Evolutionary conservation across 35 echinoderm and acorn worm genomes (phyloP).

Genomic region (Ophioderma brevispina): DNA sequence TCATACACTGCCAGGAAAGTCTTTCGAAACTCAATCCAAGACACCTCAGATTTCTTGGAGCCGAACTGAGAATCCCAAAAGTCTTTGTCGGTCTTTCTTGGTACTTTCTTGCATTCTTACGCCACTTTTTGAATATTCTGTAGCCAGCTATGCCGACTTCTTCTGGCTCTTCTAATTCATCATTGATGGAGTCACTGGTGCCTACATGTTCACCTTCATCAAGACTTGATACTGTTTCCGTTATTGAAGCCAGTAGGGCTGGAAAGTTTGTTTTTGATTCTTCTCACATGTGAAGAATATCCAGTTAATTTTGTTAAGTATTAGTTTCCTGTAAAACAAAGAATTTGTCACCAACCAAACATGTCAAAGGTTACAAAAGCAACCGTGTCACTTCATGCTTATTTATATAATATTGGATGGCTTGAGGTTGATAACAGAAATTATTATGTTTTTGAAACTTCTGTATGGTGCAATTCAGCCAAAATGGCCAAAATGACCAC

Average conservation of each 20-base stretch:
- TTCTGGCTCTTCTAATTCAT: neutral
- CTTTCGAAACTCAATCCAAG: slow-evolving; percentile 76
- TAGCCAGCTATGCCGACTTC: neutral
- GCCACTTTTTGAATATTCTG: neutral
- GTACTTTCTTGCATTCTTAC: neutral
- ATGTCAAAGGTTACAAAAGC: too few relatives aligned
- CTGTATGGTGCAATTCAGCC: too few relatives aligned
- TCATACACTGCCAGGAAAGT: slow-evolving; percentile 68
- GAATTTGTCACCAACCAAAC: too few relatives aligned
- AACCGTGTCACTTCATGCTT: too few relatives aligned
- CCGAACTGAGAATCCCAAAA: slow-evolving; percentile 89
- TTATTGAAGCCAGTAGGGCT: slow-evolving; percentile 22
- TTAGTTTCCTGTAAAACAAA: slow-evolving; percentile 65
- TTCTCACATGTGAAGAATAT: slow-evolving; percentile 68
- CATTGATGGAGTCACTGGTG: neutral
- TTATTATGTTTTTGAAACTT: too few relatives aligned
- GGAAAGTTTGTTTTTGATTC: slow-evolving; percentile 10
- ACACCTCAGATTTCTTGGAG: slow-evolving; percentile 29
- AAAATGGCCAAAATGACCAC: too few relatives aligned
- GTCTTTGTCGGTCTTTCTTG: slow-evolving; percentile 24
- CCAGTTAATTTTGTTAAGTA: slow-evolving; percentile 90
- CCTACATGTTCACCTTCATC: neutral
- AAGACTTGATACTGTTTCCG: neutral
- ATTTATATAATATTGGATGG: too few relatives aligned
- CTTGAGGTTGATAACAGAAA: too few relatives aligned